These are phyloP conservation scores for Metellina segmentata DNA, from an alignment of 2,888 invertebrate species.

Conservation along the genomic window DNA sequence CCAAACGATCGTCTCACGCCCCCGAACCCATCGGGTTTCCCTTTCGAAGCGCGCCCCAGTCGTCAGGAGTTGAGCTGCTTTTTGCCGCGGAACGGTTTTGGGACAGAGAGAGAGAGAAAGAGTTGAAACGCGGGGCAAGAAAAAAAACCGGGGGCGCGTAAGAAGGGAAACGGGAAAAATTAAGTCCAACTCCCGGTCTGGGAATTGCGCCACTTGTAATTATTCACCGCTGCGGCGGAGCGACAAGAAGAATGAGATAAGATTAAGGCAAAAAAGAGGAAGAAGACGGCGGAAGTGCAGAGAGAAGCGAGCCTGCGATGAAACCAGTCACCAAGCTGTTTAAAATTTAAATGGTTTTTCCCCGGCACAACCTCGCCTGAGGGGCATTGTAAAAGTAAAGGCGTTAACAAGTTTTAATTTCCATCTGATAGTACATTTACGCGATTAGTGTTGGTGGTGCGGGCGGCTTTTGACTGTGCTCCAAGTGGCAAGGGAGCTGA, in stretches of 20 bases:
- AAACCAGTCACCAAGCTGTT: slow-evolving; percentile 64
- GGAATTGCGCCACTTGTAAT: slow-evolving; percentile 66
- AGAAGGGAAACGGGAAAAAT: slow-evolving; percentile 52
- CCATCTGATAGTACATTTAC: slow-evolving; percentile 62
- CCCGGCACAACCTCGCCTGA: slow-evolving; percentile 18
- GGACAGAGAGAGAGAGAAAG: slow-evolving; percentile 36
- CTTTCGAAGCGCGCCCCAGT: not conserved
- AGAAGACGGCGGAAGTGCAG: not conserved
- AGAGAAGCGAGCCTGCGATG: slow-evolving; percentile 6
- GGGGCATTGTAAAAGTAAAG: slow-evolving; percentile 63
- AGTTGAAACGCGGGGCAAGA: slow-evolving; percentile 30
- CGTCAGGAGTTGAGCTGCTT: slow-evolving; percentile 3
- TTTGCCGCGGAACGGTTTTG: slow-evolving; percentile 5
- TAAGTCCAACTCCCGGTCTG: slow-evolving; percentile 40
- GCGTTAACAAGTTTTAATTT: slow-evolving; percentile 76
- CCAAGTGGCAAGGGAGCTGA: slow-evolving; percentile 2
- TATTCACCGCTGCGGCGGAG: slow-evolving; percentile 65
- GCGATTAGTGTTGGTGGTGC: slow-evolving; percentile 40
- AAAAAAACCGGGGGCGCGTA: not conserved
- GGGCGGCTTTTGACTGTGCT: slow-evolving; percentile 7
- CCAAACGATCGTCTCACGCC: not conserved
- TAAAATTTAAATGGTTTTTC: slow-evolving; percentile 72
- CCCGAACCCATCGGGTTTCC: not conserved
- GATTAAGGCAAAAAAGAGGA: slow-evolving; percentile 29
- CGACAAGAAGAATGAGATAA: slow-evolving; percentile 50